Conservation (phyloP, 1,140 invertebrate species). For the Anastrepha ludens region DNA sequence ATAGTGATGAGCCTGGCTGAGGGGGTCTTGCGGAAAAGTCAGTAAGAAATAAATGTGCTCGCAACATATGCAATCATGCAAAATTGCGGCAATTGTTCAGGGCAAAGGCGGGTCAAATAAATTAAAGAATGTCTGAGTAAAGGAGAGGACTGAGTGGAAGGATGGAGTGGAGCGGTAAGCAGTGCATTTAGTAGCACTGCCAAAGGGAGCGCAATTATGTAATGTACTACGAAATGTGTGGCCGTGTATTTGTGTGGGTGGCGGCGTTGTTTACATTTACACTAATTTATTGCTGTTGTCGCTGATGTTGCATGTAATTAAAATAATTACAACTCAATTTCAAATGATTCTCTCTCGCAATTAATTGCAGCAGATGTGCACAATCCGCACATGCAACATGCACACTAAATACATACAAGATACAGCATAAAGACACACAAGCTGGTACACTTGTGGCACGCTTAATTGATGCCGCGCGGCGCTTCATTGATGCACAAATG, state of each 20-base stretch:
- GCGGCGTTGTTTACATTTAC: conserved; percentile 7
- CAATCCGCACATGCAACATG: neutral
- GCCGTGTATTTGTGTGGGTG: neutral
- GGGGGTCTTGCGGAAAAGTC: neutral
- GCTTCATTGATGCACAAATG: conserved; percentile 36
- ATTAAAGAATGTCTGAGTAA: conserved; percentile 18
- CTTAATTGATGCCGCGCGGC: conserved; percentile 29
- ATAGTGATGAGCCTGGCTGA: neutral
- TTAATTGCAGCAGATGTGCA: conserved; percentile 45
- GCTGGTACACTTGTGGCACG: neutral
- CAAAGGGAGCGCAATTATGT: neutral
- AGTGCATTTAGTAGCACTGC: neutral
- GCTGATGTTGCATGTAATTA: conserved; percentile 45
- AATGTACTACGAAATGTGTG: neutral
- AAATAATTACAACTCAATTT: conserved; percentile 53
- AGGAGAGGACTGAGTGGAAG: neutral
- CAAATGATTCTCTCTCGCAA: conserved; percentile 22
- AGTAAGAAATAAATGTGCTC: neutral
- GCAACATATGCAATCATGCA: conserved; percentile 43
- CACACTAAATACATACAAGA: neutral
- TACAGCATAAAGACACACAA: neutral
- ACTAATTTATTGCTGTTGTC: conserved; percentile 15
- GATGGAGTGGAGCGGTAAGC: neutral
- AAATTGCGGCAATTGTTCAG: conserved; percentile 23
- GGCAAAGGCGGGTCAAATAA: conserved; percentile 38